These are phyloP conservation scores for Schizotus pectinicornis DNA, from an alignment of 2,888 invertebrate species.

Conservation along the genomic window DNA sequence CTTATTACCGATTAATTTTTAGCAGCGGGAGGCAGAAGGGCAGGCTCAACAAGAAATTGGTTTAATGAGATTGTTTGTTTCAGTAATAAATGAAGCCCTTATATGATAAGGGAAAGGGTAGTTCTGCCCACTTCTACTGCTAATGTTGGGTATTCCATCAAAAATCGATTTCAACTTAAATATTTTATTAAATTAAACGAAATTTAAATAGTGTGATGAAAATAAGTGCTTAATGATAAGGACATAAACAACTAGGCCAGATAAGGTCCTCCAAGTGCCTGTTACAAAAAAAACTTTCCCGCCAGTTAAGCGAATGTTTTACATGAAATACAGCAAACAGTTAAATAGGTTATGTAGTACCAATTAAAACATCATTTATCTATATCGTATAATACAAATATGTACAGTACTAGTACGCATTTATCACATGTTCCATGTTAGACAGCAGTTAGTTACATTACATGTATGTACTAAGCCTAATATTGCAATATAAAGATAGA, in stretches of 20 bases:
- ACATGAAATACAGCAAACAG: not conserved
- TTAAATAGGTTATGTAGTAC: conserved; percentile 8
- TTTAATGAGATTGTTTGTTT: no score
- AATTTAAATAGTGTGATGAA: no score
- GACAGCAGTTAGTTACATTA: conserved; percentile 15
- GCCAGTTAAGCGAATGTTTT: no score
- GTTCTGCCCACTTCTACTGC: no score
- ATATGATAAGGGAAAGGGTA: no score
- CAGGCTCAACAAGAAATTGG: no score
- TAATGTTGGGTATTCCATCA: not conserved
- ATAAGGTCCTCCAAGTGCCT: conserved; percentile 18
- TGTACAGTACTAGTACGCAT: conserved; percentile 36
- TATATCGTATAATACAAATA: conserved; percentile 46
- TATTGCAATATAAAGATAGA: conserved; percentile 40
- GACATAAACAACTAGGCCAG: no score
- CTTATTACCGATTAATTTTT: no score
- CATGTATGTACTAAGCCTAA: conserved; percentile 27
- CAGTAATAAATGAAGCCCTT: no score
- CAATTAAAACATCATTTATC: conserved; percentile 22
- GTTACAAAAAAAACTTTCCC: conserved; percentile 1
- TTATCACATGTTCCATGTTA: conserved; percentile 42
- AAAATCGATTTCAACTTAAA: conserved; percentile 5
- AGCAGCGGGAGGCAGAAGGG: no score
- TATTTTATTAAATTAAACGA: conserved; percentile 17
- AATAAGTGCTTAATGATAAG: no score